A percentile compares a stretch with the other conserved stretches of the same genome.
Conservation (phyloP, 2,797 vertebrate species). For the Potorous gilbertii region DNA sequence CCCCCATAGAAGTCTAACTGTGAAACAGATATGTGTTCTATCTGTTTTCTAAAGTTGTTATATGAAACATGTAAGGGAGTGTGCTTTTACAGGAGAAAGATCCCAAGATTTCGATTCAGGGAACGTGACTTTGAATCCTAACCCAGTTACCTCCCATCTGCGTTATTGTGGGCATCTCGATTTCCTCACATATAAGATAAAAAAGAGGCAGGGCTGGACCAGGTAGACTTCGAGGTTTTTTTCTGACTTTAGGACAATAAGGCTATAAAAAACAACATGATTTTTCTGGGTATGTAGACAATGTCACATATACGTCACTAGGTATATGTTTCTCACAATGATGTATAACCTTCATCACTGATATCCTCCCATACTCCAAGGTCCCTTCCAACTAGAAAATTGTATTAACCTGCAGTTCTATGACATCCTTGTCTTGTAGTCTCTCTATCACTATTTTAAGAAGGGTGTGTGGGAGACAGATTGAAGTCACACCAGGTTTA, state of each 20-base stretch:
- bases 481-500: not conserved
- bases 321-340: not conserved
- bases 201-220: not conserved
- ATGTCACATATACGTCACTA: not conserved
- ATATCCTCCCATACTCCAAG: not conserved
- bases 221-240: not conserved
- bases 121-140: not conserved
- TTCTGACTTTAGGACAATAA: not conserved
- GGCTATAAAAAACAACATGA: not conserved
- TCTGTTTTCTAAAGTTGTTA: not conserved
- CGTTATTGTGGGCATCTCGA: not conserved
- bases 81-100: not conserved
- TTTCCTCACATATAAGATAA: not conserved
- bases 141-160: not conserved
- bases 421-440: not conserved
- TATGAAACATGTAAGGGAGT: not conserved
- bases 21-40: not conserved
- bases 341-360: not conserved
- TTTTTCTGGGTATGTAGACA: not conserved
- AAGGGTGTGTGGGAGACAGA: not conserved
- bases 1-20: not conserved
- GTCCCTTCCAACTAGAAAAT: not conserved
- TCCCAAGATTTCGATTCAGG: not conserved
- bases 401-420: not conserved
- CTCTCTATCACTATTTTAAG: not conserved